Percentiles rank a stretch among this genome's conserved stretches.
Conservation (phyloP, 2,888 invertebrate species). For the Erebia epiphron region DNA sequence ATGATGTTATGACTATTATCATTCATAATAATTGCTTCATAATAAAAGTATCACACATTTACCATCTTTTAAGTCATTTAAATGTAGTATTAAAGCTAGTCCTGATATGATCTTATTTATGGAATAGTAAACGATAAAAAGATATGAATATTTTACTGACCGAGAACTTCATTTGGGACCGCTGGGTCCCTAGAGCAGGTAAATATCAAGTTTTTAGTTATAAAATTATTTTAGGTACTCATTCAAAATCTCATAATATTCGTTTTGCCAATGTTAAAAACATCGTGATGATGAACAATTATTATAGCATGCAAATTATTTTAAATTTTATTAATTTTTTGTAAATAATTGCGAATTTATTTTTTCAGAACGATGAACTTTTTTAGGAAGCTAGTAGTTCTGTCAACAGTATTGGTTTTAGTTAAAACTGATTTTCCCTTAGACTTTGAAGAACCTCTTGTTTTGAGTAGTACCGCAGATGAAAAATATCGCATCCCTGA, state of each 20-base stretch:
- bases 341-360: neutral
- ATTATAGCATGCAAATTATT: neutral
- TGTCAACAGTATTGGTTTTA: slow-evolving; percentile 54
- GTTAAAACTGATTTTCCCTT: slow-evolving; percentile 61
- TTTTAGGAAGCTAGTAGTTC: slow-evolving; percentile 47
- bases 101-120: slow-evolving; percentile 15
- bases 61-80: slow-evolving; percentile 9
- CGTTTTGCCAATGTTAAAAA: no score
- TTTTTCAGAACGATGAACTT: slow-evolving; percentile 54
- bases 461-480: slow-evolving; percentile 44
- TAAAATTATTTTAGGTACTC: no score
- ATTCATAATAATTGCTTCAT: slow-evolving; percentile 5
- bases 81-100: slow-evolving; percentile 1
- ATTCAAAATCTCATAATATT: no score
- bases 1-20: no score
- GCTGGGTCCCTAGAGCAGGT: slow-evolving; percentile 22
- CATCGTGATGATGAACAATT: no score
- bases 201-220: neutral
- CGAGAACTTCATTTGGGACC: slow-evolving; percentile 16
- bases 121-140: slow-evolving; percentile 12
- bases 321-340: neutral
- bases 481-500: slow-evolving; percentile 64
- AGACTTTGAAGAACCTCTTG: slow-evolving; percentile 48
- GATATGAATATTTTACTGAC: slow-evolving; percentile 18
- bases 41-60: slow-evolving; percentile 14